A percentile compares a stretch with the other conserved stretches of the same genome.
Evolutionary conservation across 2,797 vertebrate species (phyloP).

Genomic region (Lepus oiostolus): DNA sequence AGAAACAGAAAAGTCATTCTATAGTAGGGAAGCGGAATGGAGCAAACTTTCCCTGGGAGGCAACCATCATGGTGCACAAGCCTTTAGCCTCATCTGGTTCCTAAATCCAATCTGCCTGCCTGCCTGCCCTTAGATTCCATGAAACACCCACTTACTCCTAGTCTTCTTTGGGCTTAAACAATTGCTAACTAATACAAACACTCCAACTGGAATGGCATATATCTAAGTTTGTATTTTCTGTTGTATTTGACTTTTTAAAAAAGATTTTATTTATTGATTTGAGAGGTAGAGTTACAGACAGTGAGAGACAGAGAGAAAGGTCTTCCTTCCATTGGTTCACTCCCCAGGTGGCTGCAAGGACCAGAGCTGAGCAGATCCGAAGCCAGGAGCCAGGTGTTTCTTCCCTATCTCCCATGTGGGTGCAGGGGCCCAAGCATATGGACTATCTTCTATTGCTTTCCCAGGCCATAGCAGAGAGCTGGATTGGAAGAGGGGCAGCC

Average conservation of each 20-base stretch:
- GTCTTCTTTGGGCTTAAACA: not conserved
- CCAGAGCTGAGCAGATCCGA: no score
- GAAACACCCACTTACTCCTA: not conserved
- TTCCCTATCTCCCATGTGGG: no score
- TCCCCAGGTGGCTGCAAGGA: no score
- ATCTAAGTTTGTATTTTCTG: not conserved
- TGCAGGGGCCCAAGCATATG: no score
- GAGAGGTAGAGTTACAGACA: no score
- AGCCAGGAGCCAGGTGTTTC: no score
- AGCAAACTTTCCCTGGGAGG: not conserved
- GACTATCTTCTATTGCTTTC: no score
- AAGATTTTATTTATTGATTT: no score
- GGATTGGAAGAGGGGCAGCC: no score
- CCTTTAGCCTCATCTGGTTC: not conserved
- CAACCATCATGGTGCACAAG: not conserved
- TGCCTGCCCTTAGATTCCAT: not conserved
- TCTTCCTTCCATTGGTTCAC: no score
- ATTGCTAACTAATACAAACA: not conserved
- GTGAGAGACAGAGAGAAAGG: no score
- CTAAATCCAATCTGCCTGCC: not conserved
- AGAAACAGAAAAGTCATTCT: not conserved
- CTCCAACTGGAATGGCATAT: not conserved
- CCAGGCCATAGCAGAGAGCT: no score
- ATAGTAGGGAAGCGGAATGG: not conserved
- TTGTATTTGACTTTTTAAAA: slow-evolving; percentile 4